These are phyloP conservation scores for Dascyllus trimaculatus DNA, from an alignment of 2,113 vertebrate species.

Conservation along the genomic window DNA sequence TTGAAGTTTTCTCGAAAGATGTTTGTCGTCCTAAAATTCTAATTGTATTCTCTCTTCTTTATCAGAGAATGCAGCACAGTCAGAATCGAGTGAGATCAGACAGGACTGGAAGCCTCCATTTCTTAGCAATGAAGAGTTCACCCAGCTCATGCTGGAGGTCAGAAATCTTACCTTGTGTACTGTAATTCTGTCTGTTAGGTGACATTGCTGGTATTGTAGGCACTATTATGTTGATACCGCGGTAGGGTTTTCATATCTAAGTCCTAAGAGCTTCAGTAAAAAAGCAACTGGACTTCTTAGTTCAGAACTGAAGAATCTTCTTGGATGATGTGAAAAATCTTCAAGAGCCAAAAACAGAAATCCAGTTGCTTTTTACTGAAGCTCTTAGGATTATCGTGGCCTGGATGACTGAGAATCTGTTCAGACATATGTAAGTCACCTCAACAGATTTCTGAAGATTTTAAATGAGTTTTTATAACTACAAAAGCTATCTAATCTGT, in stretches of 20 bases:
- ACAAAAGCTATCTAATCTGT: no score
- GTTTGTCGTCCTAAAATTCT: background rate
- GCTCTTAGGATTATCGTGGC: no score
- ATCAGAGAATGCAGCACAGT: conserved; percentile 97
- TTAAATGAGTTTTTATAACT: no score
- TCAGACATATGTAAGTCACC: no score
- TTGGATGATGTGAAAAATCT: no score
- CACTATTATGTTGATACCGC: background rate
- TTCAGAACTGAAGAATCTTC: no score
- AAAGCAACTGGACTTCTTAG: no score
- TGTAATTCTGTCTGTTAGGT: background rate
- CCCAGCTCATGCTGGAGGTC: conserved; percentile 99
- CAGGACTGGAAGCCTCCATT: conserved; percentile 99
- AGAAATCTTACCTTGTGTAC: conserved; percentile 50
- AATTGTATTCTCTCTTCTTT: conserved; percentile 21
- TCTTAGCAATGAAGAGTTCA: conserved; percentile 99
- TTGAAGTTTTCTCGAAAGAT: background rate
- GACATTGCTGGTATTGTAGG: background rate
- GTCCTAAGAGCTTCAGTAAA: no score
- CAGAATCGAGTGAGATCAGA: conserved; percentile 98
- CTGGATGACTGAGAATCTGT: no score
- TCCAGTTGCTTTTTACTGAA: no score
- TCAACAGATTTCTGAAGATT: no score
- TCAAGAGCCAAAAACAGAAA: no score
- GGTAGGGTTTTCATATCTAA: background rate